phyloP scores from a whole-genome alignment of 2,113 vertebrate genomes.

The Oryzias celebensis region DNA sequence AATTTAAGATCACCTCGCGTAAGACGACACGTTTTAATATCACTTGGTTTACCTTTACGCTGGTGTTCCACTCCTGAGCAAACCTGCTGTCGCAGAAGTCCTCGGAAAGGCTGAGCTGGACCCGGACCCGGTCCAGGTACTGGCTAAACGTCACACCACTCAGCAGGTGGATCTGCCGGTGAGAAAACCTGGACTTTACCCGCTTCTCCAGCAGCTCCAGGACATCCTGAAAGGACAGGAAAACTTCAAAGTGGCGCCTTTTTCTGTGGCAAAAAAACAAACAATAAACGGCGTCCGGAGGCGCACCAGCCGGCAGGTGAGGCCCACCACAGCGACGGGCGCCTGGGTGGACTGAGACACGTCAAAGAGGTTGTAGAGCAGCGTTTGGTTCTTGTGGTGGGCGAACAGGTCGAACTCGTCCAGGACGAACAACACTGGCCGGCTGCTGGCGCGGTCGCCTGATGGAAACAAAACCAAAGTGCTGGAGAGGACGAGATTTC shows the following conservation, averaged over 20 bases:
- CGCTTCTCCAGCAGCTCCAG: slow-evolving; percentile 97
- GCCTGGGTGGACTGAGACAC: slow-evolving; percentile 94
- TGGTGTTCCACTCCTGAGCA: slow-evolving; percentile 84
- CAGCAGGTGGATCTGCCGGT: slow-evolving; percentile 91
- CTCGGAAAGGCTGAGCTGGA: slow-evolving; percentile 81
- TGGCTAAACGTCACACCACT: slow-evolving; percentile 81
- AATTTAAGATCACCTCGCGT: too few relatives aligned
- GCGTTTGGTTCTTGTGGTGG: slow-evolving; percentile 95
- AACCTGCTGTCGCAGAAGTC: slow-evolving; percentile 82
- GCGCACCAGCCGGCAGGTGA: slow-evolving; percentile 92
- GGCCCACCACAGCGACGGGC: slow-evolving; percentile 88
- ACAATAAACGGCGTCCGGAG: neutral
- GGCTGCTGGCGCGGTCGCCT: slow-evolving; percentile 88
- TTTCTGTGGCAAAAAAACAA: too few relatives aligned
- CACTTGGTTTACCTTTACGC: slow-evolving; percentile 75
- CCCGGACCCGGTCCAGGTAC: slow-evolving; percentile 80
- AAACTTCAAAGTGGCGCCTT: too few relatives aligned
- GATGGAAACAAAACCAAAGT: neutral
- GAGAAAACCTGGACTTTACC: slow-evolving; percentile 96
- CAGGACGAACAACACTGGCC: slow-evolving; percentile 88
- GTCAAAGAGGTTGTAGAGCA: slow-evolving; percentile 97
- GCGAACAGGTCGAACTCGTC: slow-evolving; percentile 98
- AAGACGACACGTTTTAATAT: accelerated
- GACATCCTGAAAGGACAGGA: slow-evolving; percentile 81
- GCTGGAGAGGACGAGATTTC: neutral